Conservation (phyloP, 2,113 vertebrate genomes). For the Otus sunia region DNA sequence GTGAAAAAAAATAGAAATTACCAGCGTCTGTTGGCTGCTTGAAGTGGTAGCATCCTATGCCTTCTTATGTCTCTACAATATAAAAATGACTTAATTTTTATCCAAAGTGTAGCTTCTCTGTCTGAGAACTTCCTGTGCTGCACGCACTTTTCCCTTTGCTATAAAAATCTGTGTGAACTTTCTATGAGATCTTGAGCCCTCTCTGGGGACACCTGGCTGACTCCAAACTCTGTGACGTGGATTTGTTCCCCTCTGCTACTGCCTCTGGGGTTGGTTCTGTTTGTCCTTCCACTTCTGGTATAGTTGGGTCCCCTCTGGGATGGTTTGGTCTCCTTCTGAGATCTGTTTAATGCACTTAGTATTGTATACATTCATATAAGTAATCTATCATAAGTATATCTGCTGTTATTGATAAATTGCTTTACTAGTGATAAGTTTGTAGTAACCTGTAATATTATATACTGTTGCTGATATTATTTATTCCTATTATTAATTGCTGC, state of each 20-base stretch:
- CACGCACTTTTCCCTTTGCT: neutral
- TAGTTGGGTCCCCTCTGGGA: neutral
- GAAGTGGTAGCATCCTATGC: neutral
- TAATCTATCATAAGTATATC: neutral
- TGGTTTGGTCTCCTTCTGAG: neutral
- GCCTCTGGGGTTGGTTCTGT: neutral
- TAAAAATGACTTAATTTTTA: neutral
- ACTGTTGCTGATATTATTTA: neutral
- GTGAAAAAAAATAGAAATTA: neutral
- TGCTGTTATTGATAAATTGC: neutral
- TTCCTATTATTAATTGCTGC: neutral
- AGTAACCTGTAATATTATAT: neutral
- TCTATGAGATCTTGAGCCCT: neutral
- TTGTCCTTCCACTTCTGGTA: neutral
- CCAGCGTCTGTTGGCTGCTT: neutral
- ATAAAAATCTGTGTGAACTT: neutral
- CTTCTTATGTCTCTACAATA: neutral
- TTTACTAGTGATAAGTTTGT: neutral
- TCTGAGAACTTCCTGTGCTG: neutral
- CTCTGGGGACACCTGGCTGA: fast-evolving
- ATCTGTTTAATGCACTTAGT: neutral
- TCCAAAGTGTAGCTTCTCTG: neutral
- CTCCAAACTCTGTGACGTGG: neutral
- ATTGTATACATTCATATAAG: neutral
- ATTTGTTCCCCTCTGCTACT: neutral